Evolutionary conservation across 1,140 invertebrate genomes (phyloP).

Genomic region (Brachionus rubens): DNA sequence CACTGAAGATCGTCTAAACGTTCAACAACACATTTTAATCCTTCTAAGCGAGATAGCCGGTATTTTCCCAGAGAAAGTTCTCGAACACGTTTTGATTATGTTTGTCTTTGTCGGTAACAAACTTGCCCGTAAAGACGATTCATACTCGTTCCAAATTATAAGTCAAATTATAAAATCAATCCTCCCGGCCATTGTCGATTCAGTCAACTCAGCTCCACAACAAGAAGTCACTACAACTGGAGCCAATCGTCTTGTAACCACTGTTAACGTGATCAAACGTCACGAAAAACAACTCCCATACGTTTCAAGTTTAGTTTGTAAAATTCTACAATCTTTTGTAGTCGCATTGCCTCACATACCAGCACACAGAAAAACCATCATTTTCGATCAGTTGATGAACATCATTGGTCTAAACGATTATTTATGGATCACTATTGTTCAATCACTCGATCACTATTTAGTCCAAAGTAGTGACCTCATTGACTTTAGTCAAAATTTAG

Average conservation of each 20-base stretch:
- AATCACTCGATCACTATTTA: conserved; percentile 47
- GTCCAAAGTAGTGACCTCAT: conserved; percentile 28
- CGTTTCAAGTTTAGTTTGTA: conserved; percentile 62
- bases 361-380: conserved; percentile 73
- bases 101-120: conserved; percentile 45
- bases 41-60: conserved; percentile 23
- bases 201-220: conserved; percentile 1
- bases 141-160: conserved; percentile 33
- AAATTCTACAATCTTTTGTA: conserved; percentile 78
- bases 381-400: conserved; percentile 75
- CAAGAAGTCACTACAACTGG: background rate
- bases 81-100: conserved; percentile 43
- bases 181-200: conserved; percentile 25
- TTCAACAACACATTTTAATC: conserved; percentile 26
- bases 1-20: conserved; percentile 8
- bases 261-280: conserved; percentile 30
- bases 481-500: conserved; percentile 38
- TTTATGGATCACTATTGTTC: conserved; percentile 66
- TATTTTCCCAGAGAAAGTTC: conserved; percentile 22
- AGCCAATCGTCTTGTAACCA: background rate
- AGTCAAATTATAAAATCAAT: conserved; percentile 25
- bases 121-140: conserved; percentile 45
- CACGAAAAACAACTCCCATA: conserved; percentile 45
- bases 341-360: conserved; percentile 83
- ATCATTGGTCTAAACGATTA: conserved; percentile 70